A percentile compares a stretch with the other conserved stretches of the same genome.
These are phyloP conservation scores for Sebastes matsubarae DNA, from an alignment of 2,797 vertebrate species.

Conservation along the genomic window DNA sequence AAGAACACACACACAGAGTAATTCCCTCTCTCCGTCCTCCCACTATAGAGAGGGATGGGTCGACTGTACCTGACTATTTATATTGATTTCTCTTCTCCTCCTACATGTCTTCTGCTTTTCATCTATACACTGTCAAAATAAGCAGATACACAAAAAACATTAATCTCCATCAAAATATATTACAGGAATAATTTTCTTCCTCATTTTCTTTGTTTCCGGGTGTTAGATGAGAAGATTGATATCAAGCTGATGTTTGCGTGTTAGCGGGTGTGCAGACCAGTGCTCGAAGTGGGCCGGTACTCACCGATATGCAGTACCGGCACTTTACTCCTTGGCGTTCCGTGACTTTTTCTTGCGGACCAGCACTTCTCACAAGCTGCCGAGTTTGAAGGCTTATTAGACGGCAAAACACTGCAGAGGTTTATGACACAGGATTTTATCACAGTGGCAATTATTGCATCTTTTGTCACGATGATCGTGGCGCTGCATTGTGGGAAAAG, in stretches of 20 bases:
- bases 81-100: conserved; percentile 8
- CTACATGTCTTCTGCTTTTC: background rate
- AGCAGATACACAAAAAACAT: background rate
- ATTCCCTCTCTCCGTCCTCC: conserved; percentile 26
- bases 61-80: conserved; percentile 11
- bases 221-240: background rate
- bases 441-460: background rate
- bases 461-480: background rate
- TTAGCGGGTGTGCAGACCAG: background rate
- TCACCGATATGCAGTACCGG: no score
- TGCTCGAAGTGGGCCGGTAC: fast-evolving
- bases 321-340: no score
- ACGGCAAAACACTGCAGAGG: background rate
- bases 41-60: background rate
- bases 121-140: background rate
- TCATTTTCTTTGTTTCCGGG: background rate
- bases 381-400: background rate
- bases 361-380: no score
- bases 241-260: background rate
- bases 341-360: no score
- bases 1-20: background rate
- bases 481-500: background rate
- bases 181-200: background rate
- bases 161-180: background rate
- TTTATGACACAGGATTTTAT: background rate